Evolutionary conservation across 2,888 invertebrate genomes (phyloP), one percentile per base, ranked within the genome.

Genomic region (Galerucella calmariensis): DNA sequence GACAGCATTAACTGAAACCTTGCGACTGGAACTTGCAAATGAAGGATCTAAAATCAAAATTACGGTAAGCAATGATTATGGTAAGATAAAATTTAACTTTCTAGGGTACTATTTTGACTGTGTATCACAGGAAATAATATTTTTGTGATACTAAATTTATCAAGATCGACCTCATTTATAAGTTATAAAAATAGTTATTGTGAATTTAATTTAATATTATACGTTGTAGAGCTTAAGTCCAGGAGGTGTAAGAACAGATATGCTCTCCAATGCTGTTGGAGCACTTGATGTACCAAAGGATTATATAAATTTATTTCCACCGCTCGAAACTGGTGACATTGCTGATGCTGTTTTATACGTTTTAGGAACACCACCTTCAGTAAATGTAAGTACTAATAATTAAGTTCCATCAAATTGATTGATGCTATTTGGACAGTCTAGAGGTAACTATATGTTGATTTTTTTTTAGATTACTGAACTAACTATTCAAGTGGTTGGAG

Each of bases 1-100:
- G 0, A 82, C 78, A 3, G 78, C 16, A 9, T 10, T 56, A 14
- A 79, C 80, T 2, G 82, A 82, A 65, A 75, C 78, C 14, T 58
- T 81, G 41, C 20, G 4, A 27, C 27, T 27, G 27, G 27, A 27
- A 27, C 27, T 27, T 27, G 27, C 27, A 27, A 27, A 27, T 4
- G 27, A 27, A 27, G 27, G 27, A 27, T 27, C 27, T 27, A 27
- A 27, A 27, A 27, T 27, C 27, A 27, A 27, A 27, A 27, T 27
- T 27, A 27, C 27, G 27, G 27, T 27, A 27, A 27, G 27, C 2
- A 27, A 27, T 27, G 27, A 27, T 27, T 27, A 4, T 27, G 27
- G 6, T 35, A 35, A 41, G 8, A 9, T 41, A 41, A 41, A 41
- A 41, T 41, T 41, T 8, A 41, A 41, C 35, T 35, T 6, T 35